Evolutionary conservation across 2,797 vertebrate genomes (phyloP).

Genomic region (Lithobates sylvaticus): DNA sequence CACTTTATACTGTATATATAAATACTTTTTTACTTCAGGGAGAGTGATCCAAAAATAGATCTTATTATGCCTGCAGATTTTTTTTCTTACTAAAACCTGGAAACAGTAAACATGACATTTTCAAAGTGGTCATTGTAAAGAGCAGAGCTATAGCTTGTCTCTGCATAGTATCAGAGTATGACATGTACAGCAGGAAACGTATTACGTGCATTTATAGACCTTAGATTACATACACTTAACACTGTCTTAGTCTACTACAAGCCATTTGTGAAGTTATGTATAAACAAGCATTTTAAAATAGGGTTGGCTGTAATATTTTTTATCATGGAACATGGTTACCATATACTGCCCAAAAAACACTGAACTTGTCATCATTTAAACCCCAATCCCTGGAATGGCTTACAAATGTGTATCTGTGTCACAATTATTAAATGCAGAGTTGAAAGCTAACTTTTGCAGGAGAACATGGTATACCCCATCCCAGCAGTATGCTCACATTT

Average conservation of each 20-base stretch:
- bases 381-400: not conserved
- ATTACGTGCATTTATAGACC: too few species aligned
- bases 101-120: not conserved
- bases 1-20: not conserved
- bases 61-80: not conserved
- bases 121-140: not conserved
- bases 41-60: slow-evolving; percentile 9
- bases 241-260: too few species aligned
- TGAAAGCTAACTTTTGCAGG: not conserved
- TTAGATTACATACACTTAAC: not conserved
- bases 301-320: too few species aligned
- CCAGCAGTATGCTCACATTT: too few species aligned
- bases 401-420: not conserved
- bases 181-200: not conserved
- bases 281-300: too few species aligned
- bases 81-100: not conserved
- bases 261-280: too few species aligned
- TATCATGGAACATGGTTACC: not conserved
- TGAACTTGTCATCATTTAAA: not conserved
- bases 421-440: not conserved
- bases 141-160: not conserved
- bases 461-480: too few species aligned
- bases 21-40: not conserved
- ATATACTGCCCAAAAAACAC: too few species aligned
- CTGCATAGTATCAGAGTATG: not conserved